Base-by-base conservation (phyloP, 2,113 vertebrate species). In the Anoplopoma fimbria region DNA sequence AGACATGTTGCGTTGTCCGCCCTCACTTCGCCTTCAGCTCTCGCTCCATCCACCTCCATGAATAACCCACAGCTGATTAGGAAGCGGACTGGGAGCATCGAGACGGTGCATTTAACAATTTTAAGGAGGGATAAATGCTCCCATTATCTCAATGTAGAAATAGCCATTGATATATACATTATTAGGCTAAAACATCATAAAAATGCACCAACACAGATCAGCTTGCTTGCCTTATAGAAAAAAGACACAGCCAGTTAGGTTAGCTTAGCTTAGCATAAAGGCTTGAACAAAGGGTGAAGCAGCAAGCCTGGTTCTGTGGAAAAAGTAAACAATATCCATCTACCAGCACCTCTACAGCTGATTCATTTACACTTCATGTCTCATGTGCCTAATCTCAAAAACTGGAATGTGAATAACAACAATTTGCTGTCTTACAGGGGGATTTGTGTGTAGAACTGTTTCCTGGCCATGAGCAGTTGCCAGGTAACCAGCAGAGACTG, bases 31-130 rank as follows among this genome's bases (percentile, higher is more conserved):
- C 49, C 69, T 49, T 33, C 49, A 62, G 72, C 64, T 82, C 69
- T 55, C 9, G 10, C 70, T 79, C 53, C 1, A 3, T 57, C 79
- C 79, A 73, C 83, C 71, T 76, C 82, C 83, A 75, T 62, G 67
- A 82, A 65, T 65, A 77, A 79, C 83, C 87, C 55, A 53, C 42
- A 79, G 75, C 75, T 72, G 61, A 72, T 79, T 45, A 79, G 42
- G 74, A 58, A 83, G 15, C 57, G 47, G 17, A 58, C 53, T 25
- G 9, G 6, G 23, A 63, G 27, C 55, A 36, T 49, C 13, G 3
- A 42, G 40, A 36, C 34, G 53, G 14, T 14, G 34, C 8, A 17
- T 47, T 68, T 15, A 57, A 34, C 72, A 1, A 13, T 21, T 53
- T 40, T 33, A 6, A 36, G 31, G 13, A 36, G 31, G 21, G 36